Evolutionary conservation across 2,888 invertebrate genomes (phyloP).

Genomic region (Sphaerophoria taeniata): DNA sequence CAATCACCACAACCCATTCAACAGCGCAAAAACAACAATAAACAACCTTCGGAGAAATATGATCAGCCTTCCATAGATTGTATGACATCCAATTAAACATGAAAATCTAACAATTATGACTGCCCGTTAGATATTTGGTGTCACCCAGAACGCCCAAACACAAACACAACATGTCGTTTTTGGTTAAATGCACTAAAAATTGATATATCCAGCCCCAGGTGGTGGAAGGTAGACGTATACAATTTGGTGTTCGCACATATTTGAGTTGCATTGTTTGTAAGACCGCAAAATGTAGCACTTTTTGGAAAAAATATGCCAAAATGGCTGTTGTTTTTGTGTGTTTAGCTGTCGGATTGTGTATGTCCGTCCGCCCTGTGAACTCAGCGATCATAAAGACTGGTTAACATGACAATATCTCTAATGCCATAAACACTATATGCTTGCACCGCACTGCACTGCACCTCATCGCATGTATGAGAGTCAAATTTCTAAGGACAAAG

Average conservation of each 20-base stretch:
- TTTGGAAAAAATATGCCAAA: constrained; percentile 67
- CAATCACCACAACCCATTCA: background rate
- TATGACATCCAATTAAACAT: constrained; percentile 69
- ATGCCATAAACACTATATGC: constrained; percentile 58
- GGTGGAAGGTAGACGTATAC: too few relatives aligned
- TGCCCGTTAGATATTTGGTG: constrained; percentile 57
- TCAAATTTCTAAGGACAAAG: background rate
- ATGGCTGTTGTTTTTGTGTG: constrained; percentile 47
- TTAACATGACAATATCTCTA: constrained; percentile 70
- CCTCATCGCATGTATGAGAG: constrained; percentile 24
- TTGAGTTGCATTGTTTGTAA: constrained; percentile 58
- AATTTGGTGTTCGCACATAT: constrained; percentile 42
- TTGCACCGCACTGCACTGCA: background rate
- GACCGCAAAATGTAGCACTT: constrained; percentile 64
- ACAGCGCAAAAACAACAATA: background rate
- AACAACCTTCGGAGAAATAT: constrained; percentile 46
- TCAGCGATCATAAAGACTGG: constrained; percentile 71
- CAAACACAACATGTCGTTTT: constrained; percentile 29
- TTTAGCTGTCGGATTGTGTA: constrained; percentile 43
- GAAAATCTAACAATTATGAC: constrained; percentile 71
- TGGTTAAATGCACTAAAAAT: background rate
- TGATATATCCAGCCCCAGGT: constrained; percentile 39
- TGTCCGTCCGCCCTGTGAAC: constrained; percentile 60
- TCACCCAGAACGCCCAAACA: constrained; percentile 33
- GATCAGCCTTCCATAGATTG: constrained; percentile 42